phyloP scores from a whole-genome alignment of 64 coral and sea anemone genomes.

The Actinia equina region DNA sequence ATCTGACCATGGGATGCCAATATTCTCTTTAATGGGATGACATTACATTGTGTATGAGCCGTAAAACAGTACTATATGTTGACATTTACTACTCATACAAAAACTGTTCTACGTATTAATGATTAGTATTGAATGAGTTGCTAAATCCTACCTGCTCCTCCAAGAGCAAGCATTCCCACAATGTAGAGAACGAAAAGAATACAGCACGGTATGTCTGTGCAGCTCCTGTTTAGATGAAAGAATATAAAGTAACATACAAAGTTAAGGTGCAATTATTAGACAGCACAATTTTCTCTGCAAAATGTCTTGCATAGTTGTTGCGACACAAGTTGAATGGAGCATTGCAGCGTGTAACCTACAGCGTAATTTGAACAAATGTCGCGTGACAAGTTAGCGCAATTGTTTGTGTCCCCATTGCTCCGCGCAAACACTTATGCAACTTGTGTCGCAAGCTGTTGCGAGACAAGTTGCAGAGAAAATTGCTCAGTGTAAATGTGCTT shows the following conservation, averaged over 20 bases:
- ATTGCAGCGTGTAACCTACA: too few species aligned
- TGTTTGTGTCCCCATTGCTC: too few species aligned
- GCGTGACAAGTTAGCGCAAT: too few species aligned
- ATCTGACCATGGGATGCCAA: background rate
- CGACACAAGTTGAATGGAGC: too few species aligned
- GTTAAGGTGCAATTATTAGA: too few species aligned
- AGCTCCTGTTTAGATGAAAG: conserved; percentile 55
- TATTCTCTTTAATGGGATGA: background rate
- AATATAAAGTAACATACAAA: background rate
- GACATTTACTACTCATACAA: background rate
- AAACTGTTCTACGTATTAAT: background rate
- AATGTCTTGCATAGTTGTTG: background rate
- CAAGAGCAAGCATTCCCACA: conserved; percentile 87
- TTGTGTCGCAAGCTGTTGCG: too few species aligned
- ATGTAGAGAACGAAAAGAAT: conserved; percentile 90
- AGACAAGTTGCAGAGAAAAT: too few species aligned
- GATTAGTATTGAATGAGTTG: background rate
- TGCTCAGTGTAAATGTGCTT: too few species aligned
- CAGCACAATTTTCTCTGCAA: background rate
- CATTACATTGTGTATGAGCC: background rate
- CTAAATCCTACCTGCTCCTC: conserved; percentile 59
- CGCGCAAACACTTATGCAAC: too few species aligned
- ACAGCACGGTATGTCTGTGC: conserved; percentile 88
- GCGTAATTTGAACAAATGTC: too few species aligned
- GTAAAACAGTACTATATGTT: background rate